Conservation (phyloP, 2,797 vertebrate species). For the Acrocephalus scirpaceus region DNA sequence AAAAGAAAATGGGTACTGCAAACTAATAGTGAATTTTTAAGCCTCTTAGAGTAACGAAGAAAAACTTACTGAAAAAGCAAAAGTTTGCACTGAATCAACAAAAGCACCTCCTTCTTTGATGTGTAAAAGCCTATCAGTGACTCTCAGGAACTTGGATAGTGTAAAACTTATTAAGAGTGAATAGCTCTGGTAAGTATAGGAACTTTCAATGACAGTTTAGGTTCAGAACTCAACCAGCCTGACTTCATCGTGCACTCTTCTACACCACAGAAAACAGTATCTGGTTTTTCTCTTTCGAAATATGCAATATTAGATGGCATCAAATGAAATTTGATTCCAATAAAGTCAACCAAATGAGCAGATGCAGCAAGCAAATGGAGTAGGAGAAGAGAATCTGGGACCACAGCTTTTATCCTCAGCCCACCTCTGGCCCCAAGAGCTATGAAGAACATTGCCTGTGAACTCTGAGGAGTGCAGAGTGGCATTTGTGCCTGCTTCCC, state of each 20-base stretch:
- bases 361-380: not conserved
- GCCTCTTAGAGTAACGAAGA: not conserved
- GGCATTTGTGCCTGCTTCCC: not conserved
- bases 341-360: not conserved
- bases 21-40: not conserved
- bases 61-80: not conserved
- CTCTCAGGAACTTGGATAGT: not conserved
- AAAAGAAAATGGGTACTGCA: not conserved
- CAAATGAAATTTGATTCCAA: not conserved
- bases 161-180: not conserved
- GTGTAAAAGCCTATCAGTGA: not conserved
- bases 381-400: not conserved
- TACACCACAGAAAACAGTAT: not conserved
- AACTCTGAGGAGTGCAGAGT: not conserved
- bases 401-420: not conserved
- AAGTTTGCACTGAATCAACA: not conserved
- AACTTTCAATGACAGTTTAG: not conserved
- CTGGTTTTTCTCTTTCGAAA: not conserved
- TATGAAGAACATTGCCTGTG: not conserved
- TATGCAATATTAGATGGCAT: not conserved
- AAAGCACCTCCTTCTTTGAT: not conserved
- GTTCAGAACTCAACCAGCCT: not conserved
- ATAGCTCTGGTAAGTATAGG: not conserved
- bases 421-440: not conserved
- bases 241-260: accelerated